Conservation (phyloP, 92 coral and sea anemone genomes). For the Pocillopora meandrina region DNA sequence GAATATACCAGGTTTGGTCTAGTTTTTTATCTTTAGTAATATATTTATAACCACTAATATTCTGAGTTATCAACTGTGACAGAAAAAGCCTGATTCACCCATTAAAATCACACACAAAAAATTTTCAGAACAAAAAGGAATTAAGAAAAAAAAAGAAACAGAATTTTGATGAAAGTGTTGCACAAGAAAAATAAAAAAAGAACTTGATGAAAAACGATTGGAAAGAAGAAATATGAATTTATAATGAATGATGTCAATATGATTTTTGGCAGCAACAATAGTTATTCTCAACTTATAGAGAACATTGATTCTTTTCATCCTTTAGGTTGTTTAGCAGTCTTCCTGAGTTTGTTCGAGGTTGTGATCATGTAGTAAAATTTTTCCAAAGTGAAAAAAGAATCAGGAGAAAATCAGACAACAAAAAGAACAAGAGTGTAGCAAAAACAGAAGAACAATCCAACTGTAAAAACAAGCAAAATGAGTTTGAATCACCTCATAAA, state of each 20-base stretch:
- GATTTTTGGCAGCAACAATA: too few species aligned
- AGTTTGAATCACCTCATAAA: conserved; percentile 44
- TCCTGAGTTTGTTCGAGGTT: conserved; percentile 83
- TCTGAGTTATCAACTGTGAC: neutral
- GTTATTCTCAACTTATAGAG: neutral
- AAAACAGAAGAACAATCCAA: conserved; percentile 50
- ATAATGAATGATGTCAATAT: too few species aligned
- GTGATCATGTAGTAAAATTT: conserved; percentile 80
- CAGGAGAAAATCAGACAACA: conserved; percentile 38
- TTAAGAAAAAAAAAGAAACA: too few species aligned
- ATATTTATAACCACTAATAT: neutral
- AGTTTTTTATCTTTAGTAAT: neutral
- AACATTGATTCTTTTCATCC: neutral
- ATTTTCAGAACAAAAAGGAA: too few species aligned
- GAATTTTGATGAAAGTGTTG: too few species aligned
- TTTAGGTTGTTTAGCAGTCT: conserved; percentile 74
- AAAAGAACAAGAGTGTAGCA: conserved; percentile 38
- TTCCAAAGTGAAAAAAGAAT: conserved; percentile 55
- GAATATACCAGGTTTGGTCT: conserved; percentile 79
- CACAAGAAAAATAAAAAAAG: too few species aligned
- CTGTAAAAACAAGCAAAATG: conserved; percentile 37
- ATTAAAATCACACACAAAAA: too few species aligned
- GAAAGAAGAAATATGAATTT: too few species aligned
- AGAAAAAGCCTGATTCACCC: neutral
- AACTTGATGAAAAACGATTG: too few species aligned